These are phyloP conservation scores for Nymphalis c-album DNA, from an alignment of 2,888 invertebrate species.

Conservation along the genomic window DNA sequence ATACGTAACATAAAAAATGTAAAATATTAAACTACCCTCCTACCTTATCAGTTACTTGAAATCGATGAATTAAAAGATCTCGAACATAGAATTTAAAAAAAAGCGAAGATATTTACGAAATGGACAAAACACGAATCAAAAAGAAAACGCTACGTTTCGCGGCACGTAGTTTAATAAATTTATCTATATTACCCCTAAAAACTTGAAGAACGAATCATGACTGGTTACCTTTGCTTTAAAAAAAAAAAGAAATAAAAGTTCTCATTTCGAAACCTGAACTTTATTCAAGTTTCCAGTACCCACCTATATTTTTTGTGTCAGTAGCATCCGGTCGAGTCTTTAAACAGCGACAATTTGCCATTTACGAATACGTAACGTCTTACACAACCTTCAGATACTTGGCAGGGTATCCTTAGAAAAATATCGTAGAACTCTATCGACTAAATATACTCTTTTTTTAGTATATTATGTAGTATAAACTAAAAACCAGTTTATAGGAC, in stretches of 20 bases:
- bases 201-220: slow-evolving; percentile 1
- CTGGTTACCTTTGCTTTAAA: not conserved
- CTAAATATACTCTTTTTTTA: no score
- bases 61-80: no score
- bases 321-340: not conserved
- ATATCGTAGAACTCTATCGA: not conserved
- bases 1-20: no score
- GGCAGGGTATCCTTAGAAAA: not conserved
- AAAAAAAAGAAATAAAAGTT: not conserved
- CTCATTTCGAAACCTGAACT: not conserved
- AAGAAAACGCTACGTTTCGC: slow-evolving; percentile 11
- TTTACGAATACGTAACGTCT: slow-evolving; percentile 1
- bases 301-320: not conserved
- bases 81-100: not conserved
- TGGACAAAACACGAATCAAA: slow-evolving; percentile 11
- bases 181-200: slow-evolving; percentile 14
- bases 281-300: not conserved
- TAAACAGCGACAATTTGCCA: not conserved
- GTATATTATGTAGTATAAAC: no score
- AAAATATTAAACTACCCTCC: no score
- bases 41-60: no score
- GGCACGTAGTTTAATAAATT: slow-evolving; percentile 19
- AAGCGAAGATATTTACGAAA: not conserved
- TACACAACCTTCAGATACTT: not conserved
- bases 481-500: no score